phyloP scores from a whole-genome alignment of 2,888 invertebrate species.

The Chaitophorus viminalis region DNA sequence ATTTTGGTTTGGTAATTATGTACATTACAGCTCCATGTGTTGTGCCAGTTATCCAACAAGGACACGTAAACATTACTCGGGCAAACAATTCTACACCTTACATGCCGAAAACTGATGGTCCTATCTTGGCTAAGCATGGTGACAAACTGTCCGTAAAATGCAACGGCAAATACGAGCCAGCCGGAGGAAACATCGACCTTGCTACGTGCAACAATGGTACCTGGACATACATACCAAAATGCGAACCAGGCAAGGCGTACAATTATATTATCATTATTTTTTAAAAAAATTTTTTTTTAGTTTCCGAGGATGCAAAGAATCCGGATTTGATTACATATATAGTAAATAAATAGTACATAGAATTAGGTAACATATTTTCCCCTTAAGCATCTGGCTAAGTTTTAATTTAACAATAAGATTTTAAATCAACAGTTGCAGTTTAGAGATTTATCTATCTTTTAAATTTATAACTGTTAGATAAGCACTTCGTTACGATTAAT shows the following conservation, averaged over 20 bases:
- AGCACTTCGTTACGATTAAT: too few relatives aligned
- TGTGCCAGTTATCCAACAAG: conserved; percentile 87
- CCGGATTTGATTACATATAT: too few relatives aligned
- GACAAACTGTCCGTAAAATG: conserved; percentile 81
- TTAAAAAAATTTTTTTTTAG: too few relatives aligned
- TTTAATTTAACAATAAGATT: too few relatives aligned
- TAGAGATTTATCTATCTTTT: too few relatives aligned
- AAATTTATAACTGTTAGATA: too few relatives aligned
- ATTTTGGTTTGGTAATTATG: conserved; percentile 2
- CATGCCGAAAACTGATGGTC: conserved; percentile 62
- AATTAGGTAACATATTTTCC: too few relatives aligned
- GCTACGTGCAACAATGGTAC: conserved; percentile 94
- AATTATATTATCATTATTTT: not conserved
- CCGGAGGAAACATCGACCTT: conserved; percentile 76
- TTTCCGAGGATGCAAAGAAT: too few relatives aligned
- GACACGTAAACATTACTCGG: conserved; percentile 72
- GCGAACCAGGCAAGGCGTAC: conserved; percentile 76
- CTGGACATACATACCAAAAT: conserved; percentile 89
- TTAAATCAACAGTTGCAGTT: too few relatives aligned
- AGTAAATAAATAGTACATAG: too few relatives aligned
- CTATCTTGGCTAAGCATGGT: conserved; percentile 75
- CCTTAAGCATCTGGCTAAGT: too few relatives aligned
- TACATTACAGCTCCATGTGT: conserved; percentile 85
- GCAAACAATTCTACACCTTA: conserved; percentile 62
- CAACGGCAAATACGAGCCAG: conserved; percentile 78